These are phyloP conservation scores for Festucalex cinctus DNA, from an alignment of 2,113 vertebrate genomes.

Conservation along the genomic window DNA sequence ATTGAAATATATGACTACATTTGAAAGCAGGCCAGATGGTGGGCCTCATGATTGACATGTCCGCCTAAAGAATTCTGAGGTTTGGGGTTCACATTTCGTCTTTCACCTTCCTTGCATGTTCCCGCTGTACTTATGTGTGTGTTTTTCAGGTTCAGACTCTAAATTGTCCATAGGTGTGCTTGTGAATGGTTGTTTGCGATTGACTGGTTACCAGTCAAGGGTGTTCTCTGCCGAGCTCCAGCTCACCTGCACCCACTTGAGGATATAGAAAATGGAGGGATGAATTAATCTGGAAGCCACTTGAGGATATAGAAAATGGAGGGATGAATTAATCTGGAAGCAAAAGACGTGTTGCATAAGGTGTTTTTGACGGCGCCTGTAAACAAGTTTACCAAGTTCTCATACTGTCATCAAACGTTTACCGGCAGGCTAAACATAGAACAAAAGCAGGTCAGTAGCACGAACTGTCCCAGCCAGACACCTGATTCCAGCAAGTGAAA, in stretches of 20 bases:
- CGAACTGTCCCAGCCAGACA: slow-evolving; percentile 15
- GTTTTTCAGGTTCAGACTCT: neutral
- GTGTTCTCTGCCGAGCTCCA: neutral
- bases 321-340: neutral
- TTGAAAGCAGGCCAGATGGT: no score
- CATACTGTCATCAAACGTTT: slow-evolving; percentile 30
- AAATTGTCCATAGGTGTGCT: neutral
- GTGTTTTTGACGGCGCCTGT: neutral
- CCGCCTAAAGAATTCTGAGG: neutral
- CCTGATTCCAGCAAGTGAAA: slow-evolving; percentile 8
- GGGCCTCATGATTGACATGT: neutral
- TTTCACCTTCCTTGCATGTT: neutral
- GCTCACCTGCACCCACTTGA: neutral
- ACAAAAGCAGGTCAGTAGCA: slow-evolving; percentile 50
- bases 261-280: neutral
- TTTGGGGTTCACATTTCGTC: neutral
- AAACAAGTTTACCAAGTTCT: slow-evolving; percentile 23
- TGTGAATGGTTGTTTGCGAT: neutral
- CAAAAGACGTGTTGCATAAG: neutral
- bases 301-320: neutral
- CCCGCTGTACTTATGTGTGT: neutral
- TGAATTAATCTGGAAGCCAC: neutral
- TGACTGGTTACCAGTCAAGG: neutral
- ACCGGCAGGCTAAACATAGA: slow-evolving; percentile 25
- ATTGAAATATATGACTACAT: neutral